A percentile compares a stretch with the other conserved stretches of the same genome.
Evolutionary conservation across 2,888 invertebrate genomes (phyloP).

Genomic region (Trissolcus japonicus): DNA sequence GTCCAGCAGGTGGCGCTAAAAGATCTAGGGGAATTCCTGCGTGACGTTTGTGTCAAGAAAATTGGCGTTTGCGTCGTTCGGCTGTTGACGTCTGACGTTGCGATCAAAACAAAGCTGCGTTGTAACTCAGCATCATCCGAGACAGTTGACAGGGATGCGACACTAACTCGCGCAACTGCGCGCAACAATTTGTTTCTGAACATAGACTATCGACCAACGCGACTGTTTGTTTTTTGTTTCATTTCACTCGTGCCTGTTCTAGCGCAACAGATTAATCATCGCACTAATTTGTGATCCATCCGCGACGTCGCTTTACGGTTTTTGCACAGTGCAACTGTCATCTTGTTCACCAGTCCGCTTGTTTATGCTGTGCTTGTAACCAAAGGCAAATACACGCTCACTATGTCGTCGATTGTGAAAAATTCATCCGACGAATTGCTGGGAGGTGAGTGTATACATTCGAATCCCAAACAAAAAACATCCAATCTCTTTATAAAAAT

Average conservation of each 20-base stretch:
- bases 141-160: not conserved
- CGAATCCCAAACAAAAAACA: not conserved
- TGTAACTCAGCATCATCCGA: not conserved
- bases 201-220: too few relatives aligned
- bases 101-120: conserved; percentile 10
- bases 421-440: conserved; percentile 47
- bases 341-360: not conserved
- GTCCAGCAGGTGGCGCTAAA: too few relatives aligned
- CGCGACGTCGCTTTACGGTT: not conserved
- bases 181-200: too few relatives aligned
- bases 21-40: too few relatives aligned
- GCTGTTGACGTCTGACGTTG: conserved; percentile 12
- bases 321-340: not conserved
- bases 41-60: too few relatives aligned
- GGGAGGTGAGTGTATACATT: conserved; percentile 36
- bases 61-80: too few relatives aligned
- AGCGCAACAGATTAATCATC: too few relatives aligned
- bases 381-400: not conserved
- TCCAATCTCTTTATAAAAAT: not conserved
- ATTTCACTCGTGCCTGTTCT: not conserved
- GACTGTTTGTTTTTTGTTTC: not conserved
- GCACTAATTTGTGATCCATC: not conserved
- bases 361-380: not conserved
- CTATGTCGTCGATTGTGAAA: conserved; percentile 50
- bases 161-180: not conserved